These are phyloP conservation scores for Onthophagus taurus DNA, from an alignment of 1,140 invertebrate species.

Conservation along the genomic window DNA sequence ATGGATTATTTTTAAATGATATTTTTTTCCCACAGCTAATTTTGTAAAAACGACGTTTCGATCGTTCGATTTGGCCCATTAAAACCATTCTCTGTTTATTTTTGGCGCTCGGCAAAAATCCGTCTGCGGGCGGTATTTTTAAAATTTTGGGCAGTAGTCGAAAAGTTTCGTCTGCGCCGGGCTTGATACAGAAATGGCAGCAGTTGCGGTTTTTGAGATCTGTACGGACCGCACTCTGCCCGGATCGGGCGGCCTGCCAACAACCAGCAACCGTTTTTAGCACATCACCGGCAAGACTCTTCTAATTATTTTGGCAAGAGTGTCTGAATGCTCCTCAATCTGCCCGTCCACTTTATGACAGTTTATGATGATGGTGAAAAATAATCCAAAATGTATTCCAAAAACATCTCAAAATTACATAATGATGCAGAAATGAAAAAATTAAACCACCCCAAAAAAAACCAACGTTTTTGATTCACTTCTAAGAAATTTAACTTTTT, in stretches of 20 bases:
- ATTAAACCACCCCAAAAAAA: conserved; percentile 9
- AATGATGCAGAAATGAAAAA: conserved; percentile 8
- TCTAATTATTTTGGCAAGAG: conserved; percentile 68
- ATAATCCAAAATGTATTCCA: conserved; percentile 3
- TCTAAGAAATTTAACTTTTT: neutral
- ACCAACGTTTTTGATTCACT: neutral
- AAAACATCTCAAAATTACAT: conserved; percentile 8
- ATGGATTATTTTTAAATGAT: too few species aligned
- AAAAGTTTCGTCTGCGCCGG: neutral
- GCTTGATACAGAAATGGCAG: neutral
- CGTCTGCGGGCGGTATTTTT: too few species aligned
- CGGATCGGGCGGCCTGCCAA: conserved; percentile 45
- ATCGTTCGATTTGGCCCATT: too few species aligned
- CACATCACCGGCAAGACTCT: conserved; percentile 51
- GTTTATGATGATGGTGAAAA: conserved; percentile 8
- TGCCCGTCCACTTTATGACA: conserved; percentile 12
- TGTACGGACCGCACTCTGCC: conserved; percentile 13
- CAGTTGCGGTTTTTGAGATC: neutral
- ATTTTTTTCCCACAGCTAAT: too few species aligned
- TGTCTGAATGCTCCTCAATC: conserved; percentile 32
- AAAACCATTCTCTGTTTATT: too few species aligned
- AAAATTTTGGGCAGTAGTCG: neutral
- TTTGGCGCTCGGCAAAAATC: too few species aligned
- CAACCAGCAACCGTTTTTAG: conserved; percentile 61
- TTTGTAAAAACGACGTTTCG: too few species aligned